Conservation (phyloP, 2,113 vertebrate species). For the Neogale vison region DNA sequence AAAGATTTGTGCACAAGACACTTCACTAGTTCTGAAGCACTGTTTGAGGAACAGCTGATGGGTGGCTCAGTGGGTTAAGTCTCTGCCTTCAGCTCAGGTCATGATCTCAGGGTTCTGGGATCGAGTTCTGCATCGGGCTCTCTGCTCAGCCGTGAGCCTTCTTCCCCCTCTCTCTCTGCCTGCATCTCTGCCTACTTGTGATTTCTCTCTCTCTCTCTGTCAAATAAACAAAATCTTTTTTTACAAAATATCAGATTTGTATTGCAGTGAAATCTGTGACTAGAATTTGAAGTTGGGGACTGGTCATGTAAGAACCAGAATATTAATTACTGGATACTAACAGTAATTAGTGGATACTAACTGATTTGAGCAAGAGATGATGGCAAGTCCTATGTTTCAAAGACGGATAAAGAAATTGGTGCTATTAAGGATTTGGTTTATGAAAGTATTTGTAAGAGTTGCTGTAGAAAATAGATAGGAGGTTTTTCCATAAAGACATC, state of each 20-base stretch:
- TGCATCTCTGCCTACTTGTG: too few species aligned
- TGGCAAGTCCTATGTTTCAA: neutral
- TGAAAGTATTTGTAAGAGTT: neutral
- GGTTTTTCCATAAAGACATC: neutral
- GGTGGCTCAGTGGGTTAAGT: too few species aligned
- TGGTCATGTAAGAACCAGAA: neutral
- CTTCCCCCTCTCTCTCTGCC: too few species aligned
- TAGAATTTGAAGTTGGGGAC: neutral
- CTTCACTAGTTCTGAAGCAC: neutral
- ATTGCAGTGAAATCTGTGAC: neutral
- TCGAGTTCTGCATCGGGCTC: too few species aligned
- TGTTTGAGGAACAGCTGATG: neutral
- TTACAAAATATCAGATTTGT: neutral
- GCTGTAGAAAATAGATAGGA: neutral
- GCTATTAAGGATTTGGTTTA: neutral
- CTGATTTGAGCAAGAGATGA: neutral
- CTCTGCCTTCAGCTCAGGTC: too few species aligned
- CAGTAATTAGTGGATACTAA: neutral
- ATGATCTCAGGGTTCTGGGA: too few species aligned
- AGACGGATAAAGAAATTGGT: neutral
- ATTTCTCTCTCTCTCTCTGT: too few species aligned
- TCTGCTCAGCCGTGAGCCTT: too few species aligned
- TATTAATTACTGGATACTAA: neutral
- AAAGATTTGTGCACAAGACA: neutral
- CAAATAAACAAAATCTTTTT: neutral